These are phyloP conservation scores for Cyanoderma ruficeps DNA, from an alignment of 2,113 vertebrate genomes.

Conservation along the genomic window DNA sequence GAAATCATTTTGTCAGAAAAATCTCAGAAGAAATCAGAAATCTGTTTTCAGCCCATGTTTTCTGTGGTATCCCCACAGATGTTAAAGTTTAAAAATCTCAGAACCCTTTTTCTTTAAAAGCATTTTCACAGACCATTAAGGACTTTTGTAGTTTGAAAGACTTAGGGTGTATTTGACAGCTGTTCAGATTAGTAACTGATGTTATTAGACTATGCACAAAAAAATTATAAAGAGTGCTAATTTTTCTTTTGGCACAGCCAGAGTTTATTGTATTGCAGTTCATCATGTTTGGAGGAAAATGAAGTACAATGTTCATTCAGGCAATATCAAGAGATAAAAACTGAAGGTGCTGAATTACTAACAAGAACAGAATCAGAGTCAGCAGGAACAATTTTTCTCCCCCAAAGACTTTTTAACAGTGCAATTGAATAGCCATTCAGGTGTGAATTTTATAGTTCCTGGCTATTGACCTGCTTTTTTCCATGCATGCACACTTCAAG, in stretches of 20 bases:
- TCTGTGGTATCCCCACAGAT: neutral
- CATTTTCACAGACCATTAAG: neutral
- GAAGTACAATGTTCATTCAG: neutral
- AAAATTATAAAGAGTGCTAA: neutral
- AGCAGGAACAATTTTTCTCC: neutral
- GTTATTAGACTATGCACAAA: neutral
- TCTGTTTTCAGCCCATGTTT: neutral
- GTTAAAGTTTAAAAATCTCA: neutral
- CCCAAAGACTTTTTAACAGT: neutral
- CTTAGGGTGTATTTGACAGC: neutral
- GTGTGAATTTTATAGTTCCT: neutral
- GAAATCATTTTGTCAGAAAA: neutral
- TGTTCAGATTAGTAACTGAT: neutral
- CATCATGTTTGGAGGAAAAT: neutral
- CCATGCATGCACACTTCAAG: neutral
- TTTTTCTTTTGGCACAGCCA: neutral
- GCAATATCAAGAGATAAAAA: neutral
- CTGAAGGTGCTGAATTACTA: neutral
- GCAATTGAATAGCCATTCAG: neutral
- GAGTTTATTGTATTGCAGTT: neutral
- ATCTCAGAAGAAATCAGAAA: neutral
- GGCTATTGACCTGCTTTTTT: neutral
- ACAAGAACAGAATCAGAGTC: neutral
- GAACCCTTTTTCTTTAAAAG: neutral
- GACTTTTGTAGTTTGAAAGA: neutral